These are phyloP conservation scores for Ameiurus melas DNA, from an alignment of 2,113 vertebrate species.

Conservation along the genomic window DNA sequence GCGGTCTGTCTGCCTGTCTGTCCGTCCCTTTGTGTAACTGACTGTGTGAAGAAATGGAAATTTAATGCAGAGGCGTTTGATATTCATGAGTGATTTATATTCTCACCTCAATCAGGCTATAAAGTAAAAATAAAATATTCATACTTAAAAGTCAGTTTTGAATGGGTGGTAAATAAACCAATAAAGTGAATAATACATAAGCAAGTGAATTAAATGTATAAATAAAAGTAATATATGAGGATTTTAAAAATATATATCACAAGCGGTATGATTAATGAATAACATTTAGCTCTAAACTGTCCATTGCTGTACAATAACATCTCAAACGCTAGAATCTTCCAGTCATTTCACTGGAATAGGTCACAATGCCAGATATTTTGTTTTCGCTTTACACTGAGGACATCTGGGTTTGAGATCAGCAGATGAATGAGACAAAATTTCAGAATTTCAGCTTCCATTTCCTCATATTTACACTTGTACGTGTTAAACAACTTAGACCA, in stretches of 20 bases:
- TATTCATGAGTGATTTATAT: slow-evolving; percentile 42
- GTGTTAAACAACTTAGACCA: no score
- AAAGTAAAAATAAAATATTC: neutral
- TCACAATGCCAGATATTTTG: no score
- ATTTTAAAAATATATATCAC: neutral
- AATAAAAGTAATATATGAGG: neutral
- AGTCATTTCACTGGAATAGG: neutral
- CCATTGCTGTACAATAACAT: neutral
- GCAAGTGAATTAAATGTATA: neutral
- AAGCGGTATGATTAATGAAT: neutral
- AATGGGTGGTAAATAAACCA: neutral
- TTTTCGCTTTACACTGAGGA: no score
- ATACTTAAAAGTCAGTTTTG: slow-evolving; percentile 9
- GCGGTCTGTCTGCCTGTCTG: neutral
- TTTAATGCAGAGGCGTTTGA: neutral
- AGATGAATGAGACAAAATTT: no score
- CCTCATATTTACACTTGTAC: no score
- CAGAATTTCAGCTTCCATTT: no score
- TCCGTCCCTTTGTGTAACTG: neutral
- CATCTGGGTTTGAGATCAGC: no score
- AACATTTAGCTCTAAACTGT: neutral
- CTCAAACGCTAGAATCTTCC: neutral
- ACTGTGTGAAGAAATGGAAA: neutral
- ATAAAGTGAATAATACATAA: slow-evolving; percentile 8
- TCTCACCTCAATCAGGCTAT: slow-evolving; percentile 23